Conservation (phyloP, 2,113 vertebrate genomes). For the Phalacrocorax aristotelis region DNA sequence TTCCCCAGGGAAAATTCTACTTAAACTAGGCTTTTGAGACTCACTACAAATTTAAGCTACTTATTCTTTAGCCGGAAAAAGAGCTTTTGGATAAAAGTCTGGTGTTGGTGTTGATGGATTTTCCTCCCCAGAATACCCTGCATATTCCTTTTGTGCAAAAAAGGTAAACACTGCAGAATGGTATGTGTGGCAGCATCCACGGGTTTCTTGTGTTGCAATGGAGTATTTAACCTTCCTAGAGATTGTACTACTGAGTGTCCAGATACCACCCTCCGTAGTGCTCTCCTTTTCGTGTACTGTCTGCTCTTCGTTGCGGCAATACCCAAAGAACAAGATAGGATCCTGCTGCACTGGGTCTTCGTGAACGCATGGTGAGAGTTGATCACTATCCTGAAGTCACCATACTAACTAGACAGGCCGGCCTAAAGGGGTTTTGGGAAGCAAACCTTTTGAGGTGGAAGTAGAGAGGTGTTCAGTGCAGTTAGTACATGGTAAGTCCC, state of each 20-base stretch:
- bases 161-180: not conserved
- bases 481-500: not conserved
- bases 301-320: not conserved
- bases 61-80: not conserved
- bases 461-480: not conserved
- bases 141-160: not conserved
- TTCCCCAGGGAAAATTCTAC: not conserved
- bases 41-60: not conserved
- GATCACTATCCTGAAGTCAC: not conserved
- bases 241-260: not conserved
- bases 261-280: not conserved
- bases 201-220: not conserved
- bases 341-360: not conserved
- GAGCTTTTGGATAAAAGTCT: not conserved
- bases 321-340: not conserved
- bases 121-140: not conserved
- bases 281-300: not conserved
- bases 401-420: not conserved
- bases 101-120: not conserved
- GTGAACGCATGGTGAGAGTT: accelerated
- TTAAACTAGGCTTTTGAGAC: not conserved
- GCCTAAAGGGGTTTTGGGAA: not conserved
- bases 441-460: not conserved
- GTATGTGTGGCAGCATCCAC: not conserved
- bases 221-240: not conserved